Evolutionary conservation across 2,797 vertebrate species (phyloP).

Genomic region (Buceros bicornis): DNA sequence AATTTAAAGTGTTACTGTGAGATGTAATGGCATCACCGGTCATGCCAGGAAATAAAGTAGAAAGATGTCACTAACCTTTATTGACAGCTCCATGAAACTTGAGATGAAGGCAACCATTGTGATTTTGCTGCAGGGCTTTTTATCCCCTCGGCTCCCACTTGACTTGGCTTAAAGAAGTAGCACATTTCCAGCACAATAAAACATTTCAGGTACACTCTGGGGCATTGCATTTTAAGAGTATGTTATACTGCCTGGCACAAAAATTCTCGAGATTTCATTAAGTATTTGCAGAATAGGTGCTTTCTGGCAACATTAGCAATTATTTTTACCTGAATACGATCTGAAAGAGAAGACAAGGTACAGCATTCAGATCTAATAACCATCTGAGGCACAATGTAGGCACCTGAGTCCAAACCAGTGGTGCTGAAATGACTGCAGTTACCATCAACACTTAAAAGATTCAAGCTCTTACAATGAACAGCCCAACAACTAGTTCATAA

Average conservation of each 20-base stretch:
- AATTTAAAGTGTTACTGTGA: constrained; percentile 49
- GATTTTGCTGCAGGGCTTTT: constrained; percentile 6
- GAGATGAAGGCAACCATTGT: constrained; percentile 24
- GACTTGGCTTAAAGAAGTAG: constrained; percentile 30
- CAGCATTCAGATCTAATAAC: neutral
- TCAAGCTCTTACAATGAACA: accelerated
- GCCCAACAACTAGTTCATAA: neutral
- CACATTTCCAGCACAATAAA: neutral
- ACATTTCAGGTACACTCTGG: neutral
- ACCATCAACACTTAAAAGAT: neutral
- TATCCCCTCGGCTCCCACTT: neutral
- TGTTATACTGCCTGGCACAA: neutral
- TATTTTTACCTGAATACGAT: neutral
- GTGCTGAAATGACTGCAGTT: neutral
- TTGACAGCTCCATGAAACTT: constrained; percentile 61
- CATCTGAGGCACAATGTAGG: neutral
- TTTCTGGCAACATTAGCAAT: neutral
- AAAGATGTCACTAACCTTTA: constrained; percentile 59
- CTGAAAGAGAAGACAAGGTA: neutral
- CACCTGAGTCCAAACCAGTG: neutral
- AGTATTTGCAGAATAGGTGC: neutral
- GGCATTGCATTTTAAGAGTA: neutral
- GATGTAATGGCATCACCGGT: neutral
- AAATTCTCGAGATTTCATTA: neutral
- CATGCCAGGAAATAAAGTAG: constrained; percentile 47